Conservation (phyloP, 2,113 vertebrate genomes). For the Strix aluco region DNA sequence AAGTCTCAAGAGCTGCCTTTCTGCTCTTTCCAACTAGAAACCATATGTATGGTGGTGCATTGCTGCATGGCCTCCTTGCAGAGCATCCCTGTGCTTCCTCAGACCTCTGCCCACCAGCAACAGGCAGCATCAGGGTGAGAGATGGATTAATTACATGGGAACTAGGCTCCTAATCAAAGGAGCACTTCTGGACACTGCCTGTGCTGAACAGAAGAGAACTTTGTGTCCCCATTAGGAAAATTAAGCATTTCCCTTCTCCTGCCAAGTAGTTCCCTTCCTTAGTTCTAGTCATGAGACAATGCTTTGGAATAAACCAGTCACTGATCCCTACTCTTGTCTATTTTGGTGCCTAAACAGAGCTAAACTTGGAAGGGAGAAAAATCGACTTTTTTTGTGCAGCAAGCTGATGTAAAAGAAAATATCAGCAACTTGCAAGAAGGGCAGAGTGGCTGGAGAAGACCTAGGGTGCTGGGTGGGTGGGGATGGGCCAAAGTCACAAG, state of each 20-base stretch:
- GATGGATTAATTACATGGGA: not conserved
- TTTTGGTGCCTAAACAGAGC: constrained; percentile 14
- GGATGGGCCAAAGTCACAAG: not conserved
- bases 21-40: not conserved
- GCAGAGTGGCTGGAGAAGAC: not conserved
- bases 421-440: not conserved
- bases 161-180: not conserved
- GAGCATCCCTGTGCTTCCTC: not conserved
- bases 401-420: constrained; percentile 15
- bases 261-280: not conserved
- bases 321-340: not conserved
- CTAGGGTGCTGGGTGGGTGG: not conserved
- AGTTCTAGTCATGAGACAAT: not conserved
- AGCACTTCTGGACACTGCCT: not conserved
- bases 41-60: rapidly evolving
- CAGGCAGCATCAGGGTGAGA: rapidly evolving
- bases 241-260: not conserved
- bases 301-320: constrained; percentile 43
- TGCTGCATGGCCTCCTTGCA: not conserved
- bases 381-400: not conserved
- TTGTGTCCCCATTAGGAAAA: not conserved
- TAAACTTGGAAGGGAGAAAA: constrained; percentile 48
- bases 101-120: not conserved
- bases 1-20: not conserved
- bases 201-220: not conserved